A percentile compares a stretch with the other conserved stretches of the same genome.
phyloP scores from a whole-genome alignment of 2,888 invertebrate species.

The Leptinotarsa tumamoca region DNA sequence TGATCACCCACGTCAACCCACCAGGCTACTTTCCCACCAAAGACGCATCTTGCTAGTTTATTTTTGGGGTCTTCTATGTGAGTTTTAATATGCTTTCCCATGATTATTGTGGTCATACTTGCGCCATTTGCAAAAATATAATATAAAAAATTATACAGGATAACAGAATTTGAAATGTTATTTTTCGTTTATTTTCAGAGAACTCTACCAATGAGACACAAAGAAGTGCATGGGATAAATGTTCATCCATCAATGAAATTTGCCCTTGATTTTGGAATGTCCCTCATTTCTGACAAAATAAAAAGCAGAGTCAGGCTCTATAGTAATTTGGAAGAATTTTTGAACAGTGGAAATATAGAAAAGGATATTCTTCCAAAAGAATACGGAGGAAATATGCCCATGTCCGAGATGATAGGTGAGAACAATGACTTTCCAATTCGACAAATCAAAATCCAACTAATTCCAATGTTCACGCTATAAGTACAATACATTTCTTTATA shows the following conservation, averaged over 20 bases:
- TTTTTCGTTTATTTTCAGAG: conserved; percentile 67
- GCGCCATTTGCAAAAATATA: too few species aligned
- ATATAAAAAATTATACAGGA: too few species aligned
- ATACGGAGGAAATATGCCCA: conserved; percentile 85
- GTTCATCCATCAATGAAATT: conserved; percentile 81
- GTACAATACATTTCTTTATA: neutral
- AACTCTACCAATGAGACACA: conserved; percentile 83
- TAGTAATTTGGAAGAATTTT: conserved; percentile 72
- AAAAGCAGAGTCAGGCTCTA: conserved; percentile 77
- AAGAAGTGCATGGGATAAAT: conserved; percentile 82
- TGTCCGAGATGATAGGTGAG: conserved; percentile 86
- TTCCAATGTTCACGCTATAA: too few species aligned
- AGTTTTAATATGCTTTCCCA: too few species aligned
- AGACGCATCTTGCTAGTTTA: too few species aligned
- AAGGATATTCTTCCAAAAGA: conserved; percentile 77
- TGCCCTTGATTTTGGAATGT: conserved; percentile 82
- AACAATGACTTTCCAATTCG: neutral
- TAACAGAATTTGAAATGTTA: too few species aligned
- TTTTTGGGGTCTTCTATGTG: too few species aligned
- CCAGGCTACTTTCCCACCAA: too few species aligned
- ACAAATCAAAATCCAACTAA: too few species aligned
- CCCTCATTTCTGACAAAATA: conserved; percentile 82
- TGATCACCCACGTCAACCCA: too few species aligned
- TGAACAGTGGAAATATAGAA: conserved; percentile 63
- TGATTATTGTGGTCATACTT: too few species aligned